Evolutionary conservation across 2,113 vertebrate species (phyloP).

Genomic region (Camelus dromedarius): DNA sequence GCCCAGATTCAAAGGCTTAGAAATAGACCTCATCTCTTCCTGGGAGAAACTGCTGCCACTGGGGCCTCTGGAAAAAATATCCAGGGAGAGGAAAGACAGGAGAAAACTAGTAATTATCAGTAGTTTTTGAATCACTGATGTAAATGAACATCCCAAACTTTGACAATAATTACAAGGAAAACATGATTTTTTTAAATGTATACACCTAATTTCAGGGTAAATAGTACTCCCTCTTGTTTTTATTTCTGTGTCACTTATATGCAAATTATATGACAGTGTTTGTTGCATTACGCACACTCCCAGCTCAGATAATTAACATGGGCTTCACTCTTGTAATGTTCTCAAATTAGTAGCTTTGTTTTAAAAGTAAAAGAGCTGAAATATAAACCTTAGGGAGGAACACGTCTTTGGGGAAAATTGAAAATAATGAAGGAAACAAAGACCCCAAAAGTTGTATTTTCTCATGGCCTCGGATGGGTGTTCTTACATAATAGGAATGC

Average conservation of each 20-base stretch:
- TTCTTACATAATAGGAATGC: not conserved
- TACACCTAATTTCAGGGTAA: constrained; percentile 65
- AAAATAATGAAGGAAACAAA: constrained; percentile 50
- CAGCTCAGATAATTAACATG: constrained; percentile 57
- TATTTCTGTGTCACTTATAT: constrained; percentile 74
- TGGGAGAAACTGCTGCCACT: not conserved
- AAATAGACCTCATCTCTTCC: not conserved
- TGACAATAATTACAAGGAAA: constrained; percentile 71
- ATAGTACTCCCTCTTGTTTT: constrained; percentile 60
- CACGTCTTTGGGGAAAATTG: constrained; percentile 37
- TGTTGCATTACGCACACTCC: constrained; percentile 59
- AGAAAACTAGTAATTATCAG: constrained; percentile 25
- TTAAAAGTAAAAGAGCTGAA: constrained; percentile 76
- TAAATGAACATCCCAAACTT: constrained; percentile 57
- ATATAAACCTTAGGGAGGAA: constrained; percentile 56
- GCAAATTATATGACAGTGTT: constrained; percentile 72
- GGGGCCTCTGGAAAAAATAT: constrained; percentile 15
- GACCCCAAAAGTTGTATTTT: not conserved
- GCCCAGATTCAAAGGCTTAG: not conserved
- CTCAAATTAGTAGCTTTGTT: constrained; percentile 72
- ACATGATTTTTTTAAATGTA: constrained; percentile 24
- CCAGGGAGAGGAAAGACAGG: not conserved
- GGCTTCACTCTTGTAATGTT: constrained; percentile 69
- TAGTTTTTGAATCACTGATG: constrained; percentile 48
- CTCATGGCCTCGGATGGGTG: not conserved